phyloP scores from a whole-genome alignment of 2,888 invertebrate genomes.

The Drosophila flavopinicola region DNA sequence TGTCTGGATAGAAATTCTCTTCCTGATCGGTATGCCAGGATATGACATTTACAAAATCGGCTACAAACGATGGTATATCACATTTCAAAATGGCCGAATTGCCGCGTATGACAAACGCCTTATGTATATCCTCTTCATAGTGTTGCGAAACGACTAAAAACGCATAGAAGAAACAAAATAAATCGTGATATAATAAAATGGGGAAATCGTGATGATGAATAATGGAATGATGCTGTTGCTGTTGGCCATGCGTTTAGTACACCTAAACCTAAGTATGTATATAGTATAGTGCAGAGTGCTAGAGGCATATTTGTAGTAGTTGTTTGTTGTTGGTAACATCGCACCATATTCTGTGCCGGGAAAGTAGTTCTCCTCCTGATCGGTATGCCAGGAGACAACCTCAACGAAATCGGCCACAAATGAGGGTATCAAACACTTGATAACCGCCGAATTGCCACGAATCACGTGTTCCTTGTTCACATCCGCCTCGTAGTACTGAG shows the following conservation, averaged over 20 bases:
- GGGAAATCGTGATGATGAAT: conserved; percentile 14
- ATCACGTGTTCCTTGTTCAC: conserved; percentile 96
- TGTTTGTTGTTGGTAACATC: conserved; percentile 32
- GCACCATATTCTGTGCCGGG: conserved; percentile 84
- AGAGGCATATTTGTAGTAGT: conserved; percentile 3
- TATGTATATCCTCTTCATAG: conserved; percentile 96
- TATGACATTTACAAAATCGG: conserved; percentile 94
- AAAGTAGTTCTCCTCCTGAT: conserved; percentile 85
- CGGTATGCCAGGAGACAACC: conserved; percentile 94
- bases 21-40: conserved; percentile 92
- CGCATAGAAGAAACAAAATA: conserved; percentile 34
- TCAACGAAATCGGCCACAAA: conserved; percentile 96
- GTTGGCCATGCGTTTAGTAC: conserved; percentile 69
- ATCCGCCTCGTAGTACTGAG: conserved; percentile 95
- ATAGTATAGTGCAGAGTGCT: conserved; percentile 16
- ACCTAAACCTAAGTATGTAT: conserved; percentile 41
- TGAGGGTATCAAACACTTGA: conserved; percentile 95
- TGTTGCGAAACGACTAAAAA: conserved; percentile 93
- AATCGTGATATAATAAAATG: conserved; percentile 32
- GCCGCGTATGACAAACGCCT: conserved; percentile 95
- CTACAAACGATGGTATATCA: conserved; percentile 95
- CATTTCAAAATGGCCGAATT: conserved; percentile 95
- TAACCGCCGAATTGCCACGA: conserved; percentile 93
- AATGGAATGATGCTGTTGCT: conserved; percentile 26
- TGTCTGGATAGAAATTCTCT: conserved; percentile 84